Evolutionary conservation across 2,797 vertebrate species (phyloP).

Genomic region (Argya squamiceps): DNA sequence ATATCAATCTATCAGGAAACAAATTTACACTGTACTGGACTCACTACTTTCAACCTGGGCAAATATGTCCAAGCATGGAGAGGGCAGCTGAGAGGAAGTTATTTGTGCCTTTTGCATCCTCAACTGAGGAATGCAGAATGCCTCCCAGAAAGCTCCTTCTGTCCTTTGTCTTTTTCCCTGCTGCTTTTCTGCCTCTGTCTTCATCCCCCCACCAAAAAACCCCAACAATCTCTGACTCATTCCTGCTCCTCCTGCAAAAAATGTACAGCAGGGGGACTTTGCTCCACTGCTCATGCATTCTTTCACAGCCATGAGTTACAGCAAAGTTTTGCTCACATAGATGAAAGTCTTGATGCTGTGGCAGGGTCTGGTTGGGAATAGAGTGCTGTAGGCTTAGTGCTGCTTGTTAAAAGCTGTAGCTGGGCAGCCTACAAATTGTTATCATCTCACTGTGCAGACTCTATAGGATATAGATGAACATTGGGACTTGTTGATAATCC

Average conservation of each 20-base stretch:
- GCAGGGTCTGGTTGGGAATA: not conserved
- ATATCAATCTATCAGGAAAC: not conserved
- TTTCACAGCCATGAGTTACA: not conserved
- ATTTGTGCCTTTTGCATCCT: not conserved
- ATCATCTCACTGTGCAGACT: not conserved
- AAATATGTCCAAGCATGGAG: not conserved
- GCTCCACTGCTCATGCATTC: not conserved
- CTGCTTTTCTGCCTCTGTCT: not conserved
- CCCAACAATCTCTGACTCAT: not conserved
- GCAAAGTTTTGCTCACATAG: not conserved
- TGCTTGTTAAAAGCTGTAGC: not conserved
- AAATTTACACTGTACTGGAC: not conserved
- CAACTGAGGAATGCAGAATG: not conserved
- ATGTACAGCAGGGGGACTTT: not conserved
- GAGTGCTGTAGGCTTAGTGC: not conserved
- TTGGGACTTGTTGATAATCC: not conserved
- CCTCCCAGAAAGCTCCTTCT: not conserved
- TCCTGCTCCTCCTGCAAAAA: not conserved
- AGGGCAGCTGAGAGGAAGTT: not conserved
- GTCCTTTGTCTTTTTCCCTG: not conserved
- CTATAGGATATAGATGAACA: not conserved
- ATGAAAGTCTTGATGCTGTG: not conserved
- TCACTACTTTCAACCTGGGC: not conserved
- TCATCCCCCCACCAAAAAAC: accelerated
- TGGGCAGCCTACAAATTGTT: not conserved